Evolutionary conservation across 2,888 invertebrate genomes (phyloP).

Genomic region (Eupithecia subfuscata): DNA sequence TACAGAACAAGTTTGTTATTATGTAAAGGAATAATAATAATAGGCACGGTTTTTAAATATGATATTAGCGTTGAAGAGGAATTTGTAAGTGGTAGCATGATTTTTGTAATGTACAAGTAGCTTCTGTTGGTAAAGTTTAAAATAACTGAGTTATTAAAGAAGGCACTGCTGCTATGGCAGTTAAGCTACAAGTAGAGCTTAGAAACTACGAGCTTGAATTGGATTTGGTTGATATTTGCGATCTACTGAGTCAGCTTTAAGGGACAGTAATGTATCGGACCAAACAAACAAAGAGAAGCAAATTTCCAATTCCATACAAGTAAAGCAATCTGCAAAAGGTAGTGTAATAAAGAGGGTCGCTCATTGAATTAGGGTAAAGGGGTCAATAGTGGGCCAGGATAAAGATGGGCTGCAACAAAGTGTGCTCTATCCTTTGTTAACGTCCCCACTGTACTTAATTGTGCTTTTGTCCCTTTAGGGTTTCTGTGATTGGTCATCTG

Average conservation of each 20-base stretch:
- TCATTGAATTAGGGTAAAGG: constrained; percentile 80
- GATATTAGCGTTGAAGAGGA: background rate
- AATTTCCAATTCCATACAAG: background rate
- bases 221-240: background rate
- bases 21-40: background rate
- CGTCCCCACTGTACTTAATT: constrained; percentile 82
- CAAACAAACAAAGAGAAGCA: constrained; percentile 9
- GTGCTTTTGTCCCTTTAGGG: constrained; percentile 79
- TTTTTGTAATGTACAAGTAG: background rate
- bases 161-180: too few relatives aligned
- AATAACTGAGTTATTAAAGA: background rate
- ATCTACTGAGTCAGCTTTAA: background rate
- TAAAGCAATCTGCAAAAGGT: constrained; percentile 17
- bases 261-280: background rate
- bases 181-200: too few relatives aligned
- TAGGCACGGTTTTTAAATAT: background rate
- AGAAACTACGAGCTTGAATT: background rate
- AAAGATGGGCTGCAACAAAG: constrained; percentile 83
- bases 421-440: constrained; percentile 79
- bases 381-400: constrained; percentile 80
- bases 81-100: background rate
- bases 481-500: constrained; percentile 68
- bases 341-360: constrained; percentile 56
- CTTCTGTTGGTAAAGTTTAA: background rate
- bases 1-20: constrained; percentile 42